Percentiles rank a stretch among this genome's conserved stretches.
Conservation (phyloP, 2,797 vertebrate species). For the Dicrostonyx torquatus region DNA sequence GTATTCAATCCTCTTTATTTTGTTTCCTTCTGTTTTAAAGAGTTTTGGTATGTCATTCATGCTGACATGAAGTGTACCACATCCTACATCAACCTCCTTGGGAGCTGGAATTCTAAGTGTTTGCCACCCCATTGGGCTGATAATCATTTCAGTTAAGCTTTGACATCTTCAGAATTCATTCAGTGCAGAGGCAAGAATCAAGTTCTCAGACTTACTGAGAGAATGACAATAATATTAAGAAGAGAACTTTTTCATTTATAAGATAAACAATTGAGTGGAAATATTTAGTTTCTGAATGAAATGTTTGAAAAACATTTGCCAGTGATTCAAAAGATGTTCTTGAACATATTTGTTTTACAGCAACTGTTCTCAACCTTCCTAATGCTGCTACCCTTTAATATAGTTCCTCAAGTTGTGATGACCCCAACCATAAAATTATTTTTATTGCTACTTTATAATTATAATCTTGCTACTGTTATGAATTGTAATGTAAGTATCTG, state of each 20-base stretch:
- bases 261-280: neutral
- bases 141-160: neutral
- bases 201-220: neutral
- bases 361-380: neutral
- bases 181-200: neutral
- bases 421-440: neutral
- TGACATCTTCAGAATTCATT: neutral
- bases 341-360: neutral
- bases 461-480: too few relatives aligned
- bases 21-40: neutral
- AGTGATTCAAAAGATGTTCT: neutral
- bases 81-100: neutral
- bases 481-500: neutral
- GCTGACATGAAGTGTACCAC: neutral
- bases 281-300: conserved; percentile 41
- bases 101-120: neutral
- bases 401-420: neutral
- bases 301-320: neutral
- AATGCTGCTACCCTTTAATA: neutral
- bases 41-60: neutral
- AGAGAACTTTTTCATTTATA: neutral
- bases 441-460: too few relatives aligned
- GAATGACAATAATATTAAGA: neutral
- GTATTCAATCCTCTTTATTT: neutral
- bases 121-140: too few relatives aligned